A percentile compares a stretch with the other conserved stretches of the same genome.
phyloP scores from a whole-genome alignment of 2,797 vertebrate genomes.

The Melanogrammus aeglefinus region DNA sequence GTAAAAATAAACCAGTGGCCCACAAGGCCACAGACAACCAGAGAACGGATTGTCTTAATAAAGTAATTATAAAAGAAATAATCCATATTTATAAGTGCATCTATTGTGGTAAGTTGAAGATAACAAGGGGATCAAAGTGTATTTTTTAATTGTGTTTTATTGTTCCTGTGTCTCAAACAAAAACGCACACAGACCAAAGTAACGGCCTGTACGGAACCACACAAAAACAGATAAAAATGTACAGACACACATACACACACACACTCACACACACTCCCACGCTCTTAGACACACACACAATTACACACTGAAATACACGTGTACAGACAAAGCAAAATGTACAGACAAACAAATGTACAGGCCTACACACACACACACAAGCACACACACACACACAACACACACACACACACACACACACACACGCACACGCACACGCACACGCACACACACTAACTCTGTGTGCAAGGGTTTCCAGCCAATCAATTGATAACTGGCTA shows the following conservation, averaged over 20 bases:
- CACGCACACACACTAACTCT: conserved; percentile 1
- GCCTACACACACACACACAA: conserved; percentile 15
- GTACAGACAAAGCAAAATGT: neutral
- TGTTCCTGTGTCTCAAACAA: too few relatives aligned
- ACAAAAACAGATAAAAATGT: neutral
- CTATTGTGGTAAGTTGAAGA: too few relatives aligned
- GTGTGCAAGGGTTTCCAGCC: conserved; percentile 31
- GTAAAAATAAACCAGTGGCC: too few relatives aligned
- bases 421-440: too few relatives aligned
- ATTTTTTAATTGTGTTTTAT: too few relatives aligned
- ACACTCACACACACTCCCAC: conserved; percentile 1
- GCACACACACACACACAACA: conserved; percentile 24
- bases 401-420: too few relatives aligned
- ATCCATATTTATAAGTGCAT: too few relatives aligned
- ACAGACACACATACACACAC: conserved; percentile 9
- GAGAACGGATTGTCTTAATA: too few relatives aligned
- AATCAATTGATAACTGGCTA: conserved; percentile 70
- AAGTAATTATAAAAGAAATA: too few relatives aligned
- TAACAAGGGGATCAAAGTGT: too few relatives aligned
- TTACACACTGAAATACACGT: neutral
- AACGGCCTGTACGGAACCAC: neutral
- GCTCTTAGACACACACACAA: neutral
- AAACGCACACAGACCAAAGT: too few relatives aligned
- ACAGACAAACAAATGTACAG: neutral
- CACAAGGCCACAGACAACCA: too few relatives aligned